These are phyloP conservation scores for Pemphredon lugubris DNA, from an alignment of 2,888 invertebrate genomes.

Conservation along the genomic window DNA sequence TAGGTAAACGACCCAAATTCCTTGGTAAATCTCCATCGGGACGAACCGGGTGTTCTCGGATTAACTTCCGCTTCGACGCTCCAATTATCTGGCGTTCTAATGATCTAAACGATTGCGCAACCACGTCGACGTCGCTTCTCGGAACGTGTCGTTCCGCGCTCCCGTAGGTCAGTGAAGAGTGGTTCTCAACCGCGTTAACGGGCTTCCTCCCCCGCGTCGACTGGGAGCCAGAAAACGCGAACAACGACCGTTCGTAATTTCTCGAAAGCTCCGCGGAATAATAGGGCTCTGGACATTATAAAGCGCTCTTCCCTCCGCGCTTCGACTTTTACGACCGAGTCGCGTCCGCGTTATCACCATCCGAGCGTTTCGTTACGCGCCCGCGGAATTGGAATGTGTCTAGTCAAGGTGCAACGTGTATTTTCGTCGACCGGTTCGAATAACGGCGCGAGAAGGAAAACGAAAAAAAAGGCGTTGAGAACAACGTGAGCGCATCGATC, in stretches of 20 bases:
- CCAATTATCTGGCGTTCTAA: conserved; percentile 56
- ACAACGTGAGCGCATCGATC: no score
- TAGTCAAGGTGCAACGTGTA: no score
- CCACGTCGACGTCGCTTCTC: conserved; percentile 35
- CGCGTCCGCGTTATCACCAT: no score
- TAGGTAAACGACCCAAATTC: conserved; percentile 41
- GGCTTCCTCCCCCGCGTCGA: conserved; percentile 7
- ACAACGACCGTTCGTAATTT: conserved; percentile 43
- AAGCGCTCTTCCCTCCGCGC: conserved; percentile 47
- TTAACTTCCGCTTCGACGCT: conserved; percentile 47
- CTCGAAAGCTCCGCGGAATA: conserved; percentile 50
- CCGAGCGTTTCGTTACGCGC: no score
- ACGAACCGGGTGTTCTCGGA: background rate
- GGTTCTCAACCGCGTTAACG: conserved; percentile 19
- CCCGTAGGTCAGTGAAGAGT: conserved; percentile 56
- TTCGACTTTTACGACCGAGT: no score
- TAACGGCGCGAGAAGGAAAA: no score
- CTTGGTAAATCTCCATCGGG: conserved; percentile 22
- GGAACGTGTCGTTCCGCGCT: conserved; percentile 37
- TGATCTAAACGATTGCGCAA: conserved; percentile 60
- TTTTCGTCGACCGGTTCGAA: no score
- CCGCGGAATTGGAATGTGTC: no score
- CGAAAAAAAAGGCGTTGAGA: no score
- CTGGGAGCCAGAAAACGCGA: conserved; percentile 9
- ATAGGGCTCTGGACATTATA: conserved; percentile 52